phyloP scores from a whole-genome alignment of 2,113 vertebrate genomes.

The Antidorcas marsupialis region DNA sequence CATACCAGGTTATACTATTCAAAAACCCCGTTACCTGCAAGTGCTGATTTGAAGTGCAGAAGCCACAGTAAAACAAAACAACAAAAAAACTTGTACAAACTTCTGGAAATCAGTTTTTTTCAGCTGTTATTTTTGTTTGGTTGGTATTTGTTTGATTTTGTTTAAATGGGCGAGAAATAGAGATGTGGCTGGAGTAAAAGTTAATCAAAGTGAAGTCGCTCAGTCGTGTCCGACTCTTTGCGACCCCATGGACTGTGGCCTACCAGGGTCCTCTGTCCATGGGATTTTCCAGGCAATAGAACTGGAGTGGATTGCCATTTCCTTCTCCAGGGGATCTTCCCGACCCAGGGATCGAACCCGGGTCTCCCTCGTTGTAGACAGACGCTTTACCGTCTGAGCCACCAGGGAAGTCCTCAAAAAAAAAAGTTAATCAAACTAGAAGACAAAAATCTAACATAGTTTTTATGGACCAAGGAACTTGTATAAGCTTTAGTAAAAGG shows the following conservation, averaged over 20 bases:
- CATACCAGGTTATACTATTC: constrained; percentile 78
- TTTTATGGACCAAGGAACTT: constrained; percentile 99
- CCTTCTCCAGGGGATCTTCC: no score
- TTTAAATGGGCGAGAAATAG: constrained; percentile 86
- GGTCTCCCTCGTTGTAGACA: no score
- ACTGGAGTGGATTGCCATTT: no score
- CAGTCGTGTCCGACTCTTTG: no score
- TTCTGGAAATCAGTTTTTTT: constrained; percentile 83
- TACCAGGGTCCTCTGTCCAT: no score
- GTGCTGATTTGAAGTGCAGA: constrained; percentile 80
- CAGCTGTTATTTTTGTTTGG: constrained; percentile 78
- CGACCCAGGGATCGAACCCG: no score
- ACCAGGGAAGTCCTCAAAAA: no score
- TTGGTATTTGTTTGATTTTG: constrained; percentile 78
- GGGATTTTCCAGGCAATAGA: no score
- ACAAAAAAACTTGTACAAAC: constrained; percentile 72
- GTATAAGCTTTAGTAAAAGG: constrained; percentile 99
- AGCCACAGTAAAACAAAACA: constrained; percentile 83
- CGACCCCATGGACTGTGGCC: no score
- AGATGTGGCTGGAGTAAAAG: constrained; percentile 84
- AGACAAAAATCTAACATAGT: constrained; percentile 91
- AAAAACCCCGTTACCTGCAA: constrained; percentile 81
- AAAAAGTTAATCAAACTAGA: constrained; percentile 83
- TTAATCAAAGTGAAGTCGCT: constrained; percentile 69
- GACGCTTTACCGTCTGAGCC: no score